Conservation (phyloP, 2,113 vertebrate genomes). For the Rhabdornis inornatus region DNA sequence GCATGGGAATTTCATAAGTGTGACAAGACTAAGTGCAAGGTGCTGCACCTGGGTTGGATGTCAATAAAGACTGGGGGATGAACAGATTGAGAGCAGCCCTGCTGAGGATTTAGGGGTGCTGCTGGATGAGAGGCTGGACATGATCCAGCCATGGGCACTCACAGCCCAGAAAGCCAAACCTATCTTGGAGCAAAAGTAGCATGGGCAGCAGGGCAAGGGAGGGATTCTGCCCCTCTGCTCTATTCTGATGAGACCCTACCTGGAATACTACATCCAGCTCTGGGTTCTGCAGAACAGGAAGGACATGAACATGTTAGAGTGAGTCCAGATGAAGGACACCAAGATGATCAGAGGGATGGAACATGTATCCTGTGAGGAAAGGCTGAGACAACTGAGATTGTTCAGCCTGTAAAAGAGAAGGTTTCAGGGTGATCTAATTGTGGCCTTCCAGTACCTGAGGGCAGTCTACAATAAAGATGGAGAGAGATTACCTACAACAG, state of each 20-base stretch:
- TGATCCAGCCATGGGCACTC: fast-evolving
- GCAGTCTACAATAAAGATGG: neutral
- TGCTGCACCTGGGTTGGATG: fast-evolving
- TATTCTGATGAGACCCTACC: fast-evolving
- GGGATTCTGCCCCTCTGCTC: neutral
- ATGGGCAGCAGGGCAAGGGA: fast-evolving
- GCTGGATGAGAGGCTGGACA: neutral
- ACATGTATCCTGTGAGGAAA: neutral
- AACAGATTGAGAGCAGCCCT: neutral
- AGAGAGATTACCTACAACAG: neutral
- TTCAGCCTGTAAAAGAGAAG: neutral
- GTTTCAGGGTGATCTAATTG: neutral
- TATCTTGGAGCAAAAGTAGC: neutral
- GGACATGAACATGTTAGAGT: too few species aligned
- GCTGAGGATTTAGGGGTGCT: neutral
- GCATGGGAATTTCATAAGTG: neutral
- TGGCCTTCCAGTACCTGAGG: neutral
- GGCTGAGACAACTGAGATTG: too few species aligned
- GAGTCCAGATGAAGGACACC: neutral
- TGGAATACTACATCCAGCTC: neutral
- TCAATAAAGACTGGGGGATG: neutral
- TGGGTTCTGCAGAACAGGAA: neutral
- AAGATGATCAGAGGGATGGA: neutral
- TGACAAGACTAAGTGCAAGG: neutral
- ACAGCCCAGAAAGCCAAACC: fast-evolving